Evolutionary conservation across 1,140 invertebrate genomes (phyloP), one percentile per base, ranked within the genome.

Genomic region (Drosophila arizonae): DNA sequence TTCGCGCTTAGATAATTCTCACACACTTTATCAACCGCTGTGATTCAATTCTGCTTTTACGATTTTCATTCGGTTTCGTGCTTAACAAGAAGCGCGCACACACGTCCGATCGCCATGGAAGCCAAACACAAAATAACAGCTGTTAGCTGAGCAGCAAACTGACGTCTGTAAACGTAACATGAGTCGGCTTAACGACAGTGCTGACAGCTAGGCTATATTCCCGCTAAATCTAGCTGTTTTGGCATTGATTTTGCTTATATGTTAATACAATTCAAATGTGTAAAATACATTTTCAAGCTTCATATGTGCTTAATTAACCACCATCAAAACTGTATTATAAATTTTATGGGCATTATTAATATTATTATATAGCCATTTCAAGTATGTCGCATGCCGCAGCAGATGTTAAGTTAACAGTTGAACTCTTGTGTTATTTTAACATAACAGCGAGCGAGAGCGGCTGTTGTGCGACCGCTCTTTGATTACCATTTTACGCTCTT

Each of bases 91-190:
- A 60, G 57, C 71, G 71, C 71, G 66, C 57, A 57, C 71, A 61
- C 66, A 74, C 71, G 71, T 74, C 66, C 65, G 66, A 74, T 72
- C 70, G 56, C 60, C 56, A 61, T 54, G 56, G 67, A 68, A 68
- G 70, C 65, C 36, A 70, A 51, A 63, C 57, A 67, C 65, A 26
- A 68, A 69, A 61, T 74, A 70, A 74, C 43, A 72, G 39, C 63
- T 60, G 71, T 45, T 33, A 62, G 57, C 58, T n/a, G 10, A 26
- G 51, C 45, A 43, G 26, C 57, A 43, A 43, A 6, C 6, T 28
- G 55, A 30, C 11, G 39, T 26, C 55, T 24, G 36, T 52, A 8
- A 66, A 51, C 39, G 13, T 58, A 54, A 52, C 69, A 58, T 48
- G 33, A 24, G 21, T 17, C 21, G 21, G 41, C 43, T 64, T 64